Base-by-base conservation (phyloP, 2,888 invertebrate genomes). In the Siphlonurus alternatus region DNA sequence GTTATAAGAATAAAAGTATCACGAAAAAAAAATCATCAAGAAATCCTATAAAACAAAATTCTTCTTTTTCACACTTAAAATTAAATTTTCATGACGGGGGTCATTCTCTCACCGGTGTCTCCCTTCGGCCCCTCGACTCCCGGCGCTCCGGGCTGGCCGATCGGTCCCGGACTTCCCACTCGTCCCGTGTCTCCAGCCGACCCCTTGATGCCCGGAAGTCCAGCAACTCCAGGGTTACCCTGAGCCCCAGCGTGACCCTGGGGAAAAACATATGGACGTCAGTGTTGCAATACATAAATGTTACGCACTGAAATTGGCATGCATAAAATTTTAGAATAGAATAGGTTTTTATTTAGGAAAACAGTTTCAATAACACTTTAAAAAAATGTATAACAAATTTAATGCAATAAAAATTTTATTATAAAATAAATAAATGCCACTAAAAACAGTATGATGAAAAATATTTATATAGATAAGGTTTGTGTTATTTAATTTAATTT, bases 91-190 rank as follows among this genome's bases (percentile, higher is more conserved):
- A 23, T 20, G 22, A 10, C 22, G 2, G 24, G 23, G 23, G 19
- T 20, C 15, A 38, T 38, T 38, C 15, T 38, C 19, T 56, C 5
- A 56, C 56, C 72, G 54, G 82, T 78, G 71, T 89, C 88, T 15
- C 90, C 92, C 74, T 88, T 89, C 23, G 79, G 76, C 59, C 89
- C 89, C 71, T 89, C 87, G 2, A 78, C 72, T 38, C 91, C 92
- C 18, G 82, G 81, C 1, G 82, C 76, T 20, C 92, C 91, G 25
- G 86, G 83, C 22, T 82, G 77, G 2, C 92, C 91, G 65, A 83
- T 79, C 1, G 81, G 79, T 0, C 89, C 88, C 1, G 83, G 76
- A 53, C 79, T 75, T 3, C 89, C 89, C 1, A 84, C 78, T 67
- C 86, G 78, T 18, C 89, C 89, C 7, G 78, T 73, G 70, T 89